A percentile compares a stretch with the other conserved stretches of the same genome.
Evolutionary conservation across 2,113 vertebrate species (phyloP).

Genomic region (Chionis minor): DNA sequence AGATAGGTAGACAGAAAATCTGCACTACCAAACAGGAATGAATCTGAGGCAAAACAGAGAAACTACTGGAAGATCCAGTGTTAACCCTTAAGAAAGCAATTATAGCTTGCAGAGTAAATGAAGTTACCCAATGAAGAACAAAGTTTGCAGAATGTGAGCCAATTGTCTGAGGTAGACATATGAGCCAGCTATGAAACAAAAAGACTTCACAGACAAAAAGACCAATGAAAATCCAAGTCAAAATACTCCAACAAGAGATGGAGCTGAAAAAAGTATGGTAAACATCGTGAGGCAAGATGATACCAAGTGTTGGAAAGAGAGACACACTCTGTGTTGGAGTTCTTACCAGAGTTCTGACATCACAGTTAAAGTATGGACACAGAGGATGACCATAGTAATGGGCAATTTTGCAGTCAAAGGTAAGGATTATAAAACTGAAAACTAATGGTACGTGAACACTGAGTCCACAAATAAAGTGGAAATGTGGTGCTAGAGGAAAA

Average conservation of each 20-base stretch:
- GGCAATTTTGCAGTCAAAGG: not conserved
- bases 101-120: not conserved
- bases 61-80: not conserved
- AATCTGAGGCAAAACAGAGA: not conserved
- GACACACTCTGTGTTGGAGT: not conserved
- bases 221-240: not conserved
- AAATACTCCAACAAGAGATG: not conserved
- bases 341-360: not conserved
- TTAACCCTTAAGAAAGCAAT: not conserved
- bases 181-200: not conserved
- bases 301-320: not conserved
- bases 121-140: not conserved
- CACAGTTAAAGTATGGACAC: not conserved
- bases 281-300: fast-evolving
- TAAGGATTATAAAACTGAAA: not conserved
- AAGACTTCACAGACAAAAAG: not conserved
- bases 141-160: not conserved
- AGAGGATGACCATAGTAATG: not conserved
- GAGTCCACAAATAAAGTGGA: not conserved
- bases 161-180: not conserved
- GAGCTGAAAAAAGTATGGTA: not conserved
- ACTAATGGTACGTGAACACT: not conserved
- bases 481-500: not conserved
- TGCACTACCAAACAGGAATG: not conserved
- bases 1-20: not conserved